These are phyloP conservation scores for Periparus ater DNA, from an alignment of 2,797 vertebrate genomes.

Conservation along the genomic window DNA sequence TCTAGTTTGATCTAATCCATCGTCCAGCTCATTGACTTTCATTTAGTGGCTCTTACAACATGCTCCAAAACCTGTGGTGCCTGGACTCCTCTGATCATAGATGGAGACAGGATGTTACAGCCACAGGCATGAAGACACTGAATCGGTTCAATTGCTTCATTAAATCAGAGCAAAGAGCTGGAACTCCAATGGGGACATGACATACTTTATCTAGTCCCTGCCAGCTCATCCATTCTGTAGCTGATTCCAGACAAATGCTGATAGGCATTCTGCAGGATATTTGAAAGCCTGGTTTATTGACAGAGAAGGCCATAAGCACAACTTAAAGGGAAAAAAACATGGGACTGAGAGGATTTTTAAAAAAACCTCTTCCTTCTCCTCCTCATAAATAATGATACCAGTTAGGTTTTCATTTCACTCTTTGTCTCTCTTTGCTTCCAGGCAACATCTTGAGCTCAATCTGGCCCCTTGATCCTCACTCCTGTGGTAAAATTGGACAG, in stretches of 20 bases:
- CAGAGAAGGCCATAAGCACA: neutral
- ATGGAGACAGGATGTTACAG: neutral
- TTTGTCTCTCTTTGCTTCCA: neutral
- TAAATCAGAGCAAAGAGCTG: neutral
- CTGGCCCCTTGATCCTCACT: neutral
- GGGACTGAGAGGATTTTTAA: fast-evolving
- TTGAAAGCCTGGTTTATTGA: neutral
- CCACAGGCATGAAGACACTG: neutral
- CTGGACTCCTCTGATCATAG: neutral
- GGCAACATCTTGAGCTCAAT: neutral
- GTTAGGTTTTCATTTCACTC: neutral
- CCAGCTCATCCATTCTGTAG: neutral
- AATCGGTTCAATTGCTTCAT: neutral
- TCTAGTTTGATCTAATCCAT: neutral
- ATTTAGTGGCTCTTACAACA: neutral
- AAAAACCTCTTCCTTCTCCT: neutral
- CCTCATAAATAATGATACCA: neutral
- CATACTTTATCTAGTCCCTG: neutral
- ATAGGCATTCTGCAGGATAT: neutral
- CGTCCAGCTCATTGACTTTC: neutral
- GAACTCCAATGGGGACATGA: neutral
- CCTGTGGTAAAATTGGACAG: neutral
- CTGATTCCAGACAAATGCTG: neutral
- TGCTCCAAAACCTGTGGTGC: neutral
- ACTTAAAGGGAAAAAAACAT: neutral